A percentile compares a stretch with the other conserved stretches of the same genome.
phyloP scores from a whole-genome alignment of 1,140 invertebrate species.

The Delia radicum region DNA sequence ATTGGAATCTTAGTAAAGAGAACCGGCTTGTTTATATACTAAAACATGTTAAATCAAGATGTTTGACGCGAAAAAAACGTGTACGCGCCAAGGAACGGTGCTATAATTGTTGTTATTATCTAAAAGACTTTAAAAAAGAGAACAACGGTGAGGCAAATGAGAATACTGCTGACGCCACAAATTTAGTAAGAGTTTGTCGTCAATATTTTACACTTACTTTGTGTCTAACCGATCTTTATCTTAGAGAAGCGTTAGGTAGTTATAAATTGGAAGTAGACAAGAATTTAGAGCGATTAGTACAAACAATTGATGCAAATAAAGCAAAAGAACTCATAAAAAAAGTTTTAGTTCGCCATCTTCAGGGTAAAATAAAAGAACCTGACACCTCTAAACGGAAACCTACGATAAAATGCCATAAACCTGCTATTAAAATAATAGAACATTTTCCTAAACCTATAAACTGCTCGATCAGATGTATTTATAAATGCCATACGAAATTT shows the following conservation, averaged over 20 bases:
- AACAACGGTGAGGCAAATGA: not conserved
- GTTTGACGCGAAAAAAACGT: not conserved
- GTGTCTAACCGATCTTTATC: not conserved
- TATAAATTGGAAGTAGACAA: not conserved
- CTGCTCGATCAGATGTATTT: not conserved
- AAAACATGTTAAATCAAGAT: too few relatives aligned
- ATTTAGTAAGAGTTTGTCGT: slow-evolving; percentile 10
- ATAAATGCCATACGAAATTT: slow-evolving; percentile 25
- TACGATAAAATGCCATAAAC: not conserved
- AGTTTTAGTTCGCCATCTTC: not conserved
- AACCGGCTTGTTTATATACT: too few relatives aligned
- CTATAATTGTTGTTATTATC: slow-evolving; percentile 7
- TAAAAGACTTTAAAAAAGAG: not conserved
- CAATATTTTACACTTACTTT: slow-evolving; percentile 15
- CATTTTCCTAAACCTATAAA: slow-evolving; percentile 24
- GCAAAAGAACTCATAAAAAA: not conserved
- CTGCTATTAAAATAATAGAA: not conserved
- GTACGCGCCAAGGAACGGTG: not conserved
- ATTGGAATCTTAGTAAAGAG: too few relatives aligned
- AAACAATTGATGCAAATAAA: not conserved
- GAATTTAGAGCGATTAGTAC: not conserved
- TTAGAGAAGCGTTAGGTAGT: slow-evolving; percentile 14
- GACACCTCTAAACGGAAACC: not conserved
- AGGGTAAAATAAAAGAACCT: not conserved
- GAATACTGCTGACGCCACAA: not conserved